Evolutionary conservation across 1,140 invertebrate genomes (phyloP).

Genomic region (Aporrectodea caliginosa): DNA sequence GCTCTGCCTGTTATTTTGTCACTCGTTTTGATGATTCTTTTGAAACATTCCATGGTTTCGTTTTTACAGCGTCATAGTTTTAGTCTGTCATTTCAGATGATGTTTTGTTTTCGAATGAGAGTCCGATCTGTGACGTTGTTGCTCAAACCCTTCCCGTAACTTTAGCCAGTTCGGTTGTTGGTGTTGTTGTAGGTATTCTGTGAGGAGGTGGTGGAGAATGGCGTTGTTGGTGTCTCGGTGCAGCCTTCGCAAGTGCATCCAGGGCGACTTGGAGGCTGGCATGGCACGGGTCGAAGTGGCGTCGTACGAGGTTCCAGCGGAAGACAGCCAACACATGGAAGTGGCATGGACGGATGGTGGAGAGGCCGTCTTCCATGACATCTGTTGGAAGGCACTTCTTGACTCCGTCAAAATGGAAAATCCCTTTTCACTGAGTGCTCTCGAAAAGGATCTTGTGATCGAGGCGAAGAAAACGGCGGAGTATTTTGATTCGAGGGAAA

Average conservation of each 20-base stretch:
- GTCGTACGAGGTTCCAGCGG: not conserved
- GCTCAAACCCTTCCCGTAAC: too few relatives aligned
- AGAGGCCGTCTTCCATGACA: slow-evolving; percentile 24
- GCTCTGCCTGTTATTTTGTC: too few relatives aligned
- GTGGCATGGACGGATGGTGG: slow-evolving; percentile 16
- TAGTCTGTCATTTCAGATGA: too few relatives aligned
- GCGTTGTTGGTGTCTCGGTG: not conserved
- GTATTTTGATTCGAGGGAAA: slow-evolving; percentile 38
- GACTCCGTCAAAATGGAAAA: slow-evolving; percentile 28
- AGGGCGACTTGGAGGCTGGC: not conserved
- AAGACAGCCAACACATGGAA: slow-evolving; percentile 17
- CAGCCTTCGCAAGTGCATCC: slow-evolving; percentile 17
- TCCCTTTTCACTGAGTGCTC: slow-evolving; percentile 24
- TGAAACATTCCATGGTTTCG: too few relatives aligned
- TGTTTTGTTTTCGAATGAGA: too few relatives aligned
- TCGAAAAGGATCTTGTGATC: slow-evolving; percentile 40
- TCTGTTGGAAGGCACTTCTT: slow-evolving; percentile 30
- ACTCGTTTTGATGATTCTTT: too few relatives aligned
- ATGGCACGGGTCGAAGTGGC: slow-evolving; percentile 18
- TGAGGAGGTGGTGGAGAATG: too few relatives aligned
- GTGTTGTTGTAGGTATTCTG: too few relatives aligned
- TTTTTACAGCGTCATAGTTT: too few relatives aligned
- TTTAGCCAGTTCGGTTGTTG: too few relatives aligned
- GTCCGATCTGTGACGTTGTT: too few relatives aligned
- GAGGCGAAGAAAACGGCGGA: slow-evolving; percentile 44